phyloP scores from a whole-genome alignment of 2,888 invertebrate genomes.

The Xanthorhoe designata region DNA sequence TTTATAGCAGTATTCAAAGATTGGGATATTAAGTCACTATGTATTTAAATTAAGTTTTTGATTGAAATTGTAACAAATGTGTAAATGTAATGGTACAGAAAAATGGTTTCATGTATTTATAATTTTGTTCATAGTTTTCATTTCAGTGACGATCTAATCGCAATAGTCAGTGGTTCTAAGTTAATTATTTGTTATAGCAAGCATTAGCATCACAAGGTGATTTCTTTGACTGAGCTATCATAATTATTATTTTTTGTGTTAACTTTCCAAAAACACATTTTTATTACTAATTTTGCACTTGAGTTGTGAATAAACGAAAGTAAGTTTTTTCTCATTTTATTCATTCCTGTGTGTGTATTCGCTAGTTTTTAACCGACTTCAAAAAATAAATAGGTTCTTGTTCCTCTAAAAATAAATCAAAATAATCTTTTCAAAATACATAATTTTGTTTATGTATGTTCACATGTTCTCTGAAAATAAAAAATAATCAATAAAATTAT shows the following conservation, averaged over 20 bases:
- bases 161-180: background rate
- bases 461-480: no score
- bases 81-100: no score
- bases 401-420: no score
- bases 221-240: conserved; percentile 10
- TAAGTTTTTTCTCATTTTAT: conserved; percentile 35
- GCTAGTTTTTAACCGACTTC: no score
- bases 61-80: background rate
- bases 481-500: no score
- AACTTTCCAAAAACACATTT: conserved; percentile 9
- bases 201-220: conserved; percentile 15
- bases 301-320: conserved; percentile 35
- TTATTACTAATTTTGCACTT: conserved; percentile 3
- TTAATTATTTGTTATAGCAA: background rate
- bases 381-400: no score
- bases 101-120: background rate
- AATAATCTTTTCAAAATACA: no score
- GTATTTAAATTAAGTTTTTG: background rate
- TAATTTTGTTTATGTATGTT: no score
- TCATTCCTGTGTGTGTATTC: background rate
- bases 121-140: background rate
- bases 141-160: background rate
- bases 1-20: conserved; percentile 7
- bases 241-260: conserved; percentile 1
- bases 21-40: conserved; percentile 6